A percentile compares a stretch with the other conserved stretches of the same genome.
phyloP scores from a whole-genome alignment of 2,888 invertebrate species.

The Hypolimnas misippus region DNA sequence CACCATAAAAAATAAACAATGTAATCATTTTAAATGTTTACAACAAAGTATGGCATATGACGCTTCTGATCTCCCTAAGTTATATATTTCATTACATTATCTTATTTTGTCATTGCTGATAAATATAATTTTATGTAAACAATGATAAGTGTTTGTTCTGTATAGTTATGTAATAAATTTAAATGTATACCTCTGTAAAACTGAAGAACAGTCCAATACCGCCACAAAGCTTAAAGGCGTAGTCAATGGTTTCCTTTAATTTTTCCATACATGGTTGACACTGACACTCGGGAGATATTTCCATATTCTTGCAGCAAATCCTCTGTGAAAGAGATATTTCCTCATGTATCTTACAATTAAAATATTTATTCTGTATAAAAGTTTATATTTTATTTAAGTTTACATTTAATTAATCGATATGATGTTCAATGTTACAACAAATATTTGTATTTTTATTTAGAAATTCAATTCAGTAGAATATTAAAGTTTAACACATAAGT shows the following conservation, averaged over 20 bases:
- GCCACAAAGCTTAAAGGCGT: constrained; percentile 95
- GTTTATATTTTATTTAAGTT: no score
- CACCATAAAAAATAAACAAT: no score
- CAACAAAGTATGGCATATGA: not conserved
- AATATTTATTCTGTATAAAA: no score
- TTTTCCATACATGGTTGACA: constrained; percentile 90
- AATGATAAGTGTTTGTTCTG: not conserved
- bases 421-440: no score
- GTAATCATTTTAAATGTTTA: no score
- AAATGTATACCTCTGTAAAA: constrained; percentile 92
- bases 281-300: constrained; percentile 73
- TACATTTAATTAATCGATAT: no score
- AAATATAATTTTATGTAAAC: not conserved
- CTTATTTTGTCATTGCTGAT: not conserved
- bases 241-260: constrained; percentile 90
- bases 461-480: no score
- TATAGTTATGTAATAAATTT: not conserved
- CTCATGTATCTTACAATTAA: not conserved
- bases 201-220: constrained; percentile 98
- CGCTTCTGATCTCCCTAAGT: not conserved
- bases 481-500: no score
- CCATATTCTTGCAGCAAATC: constrained; percentile 78
- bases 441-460: no score
- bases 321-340: constrained; percentile 64
- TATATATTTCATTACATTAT: not conserved